Base-by-base conservation (phyloP, 2,113 vertebrate genomes). In the Puntigrus tetrazona region DNA sequence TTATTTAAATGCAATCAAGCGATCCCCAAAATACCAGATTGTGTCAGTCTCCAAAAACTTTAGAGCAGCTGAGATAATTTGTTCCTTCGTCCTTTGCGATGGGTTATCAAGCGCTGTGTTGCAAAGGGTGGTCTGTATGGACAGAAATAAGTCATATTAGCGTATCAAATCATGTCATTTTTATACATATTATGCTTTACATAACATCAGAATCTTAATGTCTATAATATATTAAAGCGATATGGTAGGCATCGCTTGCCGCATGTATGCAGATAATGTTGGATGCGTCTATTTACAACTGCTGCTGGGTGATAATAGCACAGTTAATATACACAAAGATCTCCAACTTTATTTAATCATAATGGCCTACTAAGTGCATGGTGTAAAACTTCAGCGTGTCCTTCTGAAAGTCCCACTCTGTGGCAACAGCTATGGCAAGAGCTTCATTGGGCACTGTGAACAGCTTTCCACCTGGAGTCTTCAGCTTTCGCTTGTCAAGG, bases 41-140 rank as follows among this genome's bases (percentile, higher is more conserved):
- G 98, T 98, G 88, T 99, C 98, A 0, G 98, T 99, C 80, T 99
- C 98, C 90, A 99, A 91, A 89, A 95, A 99, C 91, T 99, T 99
- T 75, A 98, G 90, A 0, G 96, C 94, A 0, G 97, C 95, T 0
- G 13, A 89, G 89, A 98, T 98, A 85, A 99, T 93, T 87, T 98
- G 97, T 0, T 89, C 92, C 89, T 96, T 95, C 89, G 87, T 93
- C 16, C 96, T 89, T 45, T 96, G 94, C 0, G 96, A 97, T 63
- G 98, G 98, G 86, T 99, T 99, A 92, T 99, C 98, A 91, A 98
- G 87, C 0, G 96, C 97, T 0, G 97, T 99, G 94, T 99, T 98
- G 91, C 98, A 99, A 83, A 99, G 86, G 0, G 96, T 98, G 65
- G 97, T 97, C 98, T 99, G 81, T 22, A 89, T 2, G 67, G 25